Base-by-base conservation (phyloP, 1,140 invertebrate species). In the Aphelinus certus region DNA sequence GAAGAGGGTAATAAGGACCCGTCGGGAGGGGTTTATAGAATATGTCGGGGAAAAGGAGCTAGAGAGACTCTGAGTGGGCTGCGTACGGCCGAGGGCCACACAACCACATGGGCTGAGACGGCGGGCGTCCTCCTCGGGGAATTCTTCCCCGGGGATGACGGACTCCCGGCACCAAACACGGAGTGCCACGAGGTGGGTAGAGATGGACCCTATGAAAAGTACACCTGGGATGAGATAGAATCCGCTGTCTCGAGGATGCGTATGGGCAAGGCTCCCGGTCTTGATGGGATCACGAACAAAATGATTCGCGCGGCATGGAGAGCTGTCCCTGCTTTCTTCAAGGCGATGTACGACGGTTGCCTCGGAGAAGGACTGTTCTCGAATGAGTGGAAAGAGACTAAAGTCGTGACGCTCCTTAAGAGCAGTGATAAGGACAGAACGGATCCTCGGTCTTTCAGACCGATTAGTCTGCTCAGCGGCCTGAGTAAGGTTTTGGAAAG, bases 401-500 rank as follows among this genome's bases (percentile, higher is more conserved):
- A 65, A 3, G 75, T 85, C 1, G 78, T 79, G 1, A 77, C 80
- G 26, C 73, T 87, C 5, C 77, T 81, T 3, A 86, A 80, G 61
- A 47, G 58, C 7, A 57, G 51, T 1, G 69, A 79, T 0, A 79
- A 77, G 47, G 75, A 71, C 6, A 73, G 7, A 45, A 65, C 10
- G 0, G 42, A 79, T 58, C 53, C 75, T 3, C 70, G 73, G n/a
- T 84, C 83, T 1, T 83, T 82, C 57, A 63, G 83, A 7, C 81
- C 81, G 0, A 84, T 83, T 7, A 79, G 80, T 9, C 65, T 84
- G 3, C 68, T 84, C 0, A 75, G 79, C 47, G 77, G 79, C 0
- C 45, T 82, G 65, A 77, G 81, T 0, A 84, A 84, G 76, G 56
- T 82, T 6, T 73, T 82, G 64, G 80, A 83, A 61, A 72, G 68